Conservation (phyloP, 2,888 invertebrate genomes). For the Pollenia angustigena region DNA sequence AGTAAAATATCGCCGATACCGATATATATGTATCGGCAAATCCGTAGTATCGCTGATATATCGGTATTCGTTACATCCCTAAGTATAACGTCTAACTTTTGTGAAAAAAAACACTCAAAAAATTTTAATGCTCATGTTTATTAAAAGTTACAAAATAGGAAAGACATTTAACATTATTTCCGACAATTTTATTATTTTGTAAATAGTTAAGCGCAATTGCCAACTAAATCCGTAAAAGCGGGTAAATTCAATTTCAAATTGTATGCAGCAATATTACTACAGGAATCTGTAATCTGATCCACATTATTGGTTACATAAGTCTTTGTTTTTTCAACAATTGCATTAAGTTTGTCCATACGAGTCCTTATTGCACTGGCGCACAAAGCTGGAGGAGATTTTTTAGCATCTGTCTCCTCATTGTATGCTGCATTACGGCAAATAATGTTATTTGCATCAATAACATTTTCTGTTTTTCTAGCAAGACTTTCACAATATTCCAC, state of each 20-base stretch:
- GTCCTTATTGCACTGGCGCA: constrained; percentile 28
- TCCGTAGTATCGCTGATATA: too few relatives aligned
- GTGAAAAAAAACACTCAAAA: background rate
- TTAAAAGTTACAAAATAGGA: constrained; percentile 4
- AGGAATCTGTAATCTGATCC: background rate
- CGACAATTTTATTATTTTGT: background rate
- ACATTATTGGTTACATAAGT: background rate
- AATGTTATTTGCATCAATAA: constrained; percentile 29
- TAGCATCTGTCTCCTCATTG: constrained; percentile 7
- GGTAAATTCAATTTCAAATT: constrained; percentile 15
- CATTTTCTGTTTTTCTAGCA: background rate
- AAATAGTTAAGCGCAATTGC: constrained; percentile 11
- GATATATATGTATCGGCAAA: too few relatives aligned
- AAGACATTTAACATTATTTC: background rate
- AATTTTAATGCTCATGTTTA: constrained; percentile 40
- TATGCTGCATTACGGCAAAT: constrained; percentile 50
- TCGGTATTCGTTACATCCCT: too few relatives aligned
- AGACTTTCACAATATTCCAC: constrained; percentile 30
- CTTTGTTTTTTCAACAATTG: background rate
- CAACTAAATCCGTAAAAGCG: constrained; percentile 6
- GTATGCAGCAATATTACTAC: constrained; percentile 18
- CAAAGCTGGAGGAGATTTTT: constrained; percentile 8
- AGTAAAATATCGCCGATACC: too few relatives aligned
- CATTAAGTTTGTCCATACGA: constrained; percentile 33
- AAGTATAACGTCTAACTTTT: too few relatives aligned